Percentiles rank a stretch among this genome's conserved stretches.
These are phyloP conservation scores for Drosophila guanche DNA, from an alignment of 1,140 invertebrate species.

Conservation along the genomic window DNA sequence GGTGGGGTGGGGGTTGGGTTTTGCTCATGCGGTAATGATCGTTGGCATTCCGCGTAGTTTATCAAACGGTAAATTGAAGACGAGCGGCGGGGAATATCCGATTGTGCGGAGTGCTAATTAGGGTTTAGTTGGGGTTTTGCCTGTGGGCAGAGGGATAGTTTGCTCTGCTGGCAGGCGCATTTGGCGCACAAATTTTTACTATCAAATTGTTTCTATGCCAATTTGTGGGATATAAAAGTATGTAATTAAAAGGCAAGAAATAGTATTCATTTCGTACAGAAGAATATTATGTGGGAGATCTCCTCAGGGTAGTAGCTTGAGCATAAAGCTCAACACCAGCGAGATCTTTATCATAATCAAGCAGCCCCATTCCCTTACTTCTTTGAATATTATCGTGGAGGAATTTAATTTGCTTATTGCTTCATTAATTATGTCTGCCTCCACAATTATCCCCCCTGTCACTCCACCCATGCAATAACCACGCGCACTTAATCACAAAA, in stretches of 20 bases:
- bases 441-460: slow-evolving; percentile 1
- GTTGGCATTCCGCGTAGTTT: slow-evolving; percentile 71
- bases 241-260: too few species aligned
- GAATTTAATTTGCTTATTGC: slow-evolving; percentile 38
- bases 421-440: slow-evolving; percentile 56
- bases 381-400: background rate
- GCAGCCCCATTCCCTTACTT: too few species aligned
- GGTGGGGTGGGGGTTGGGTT: background rate
- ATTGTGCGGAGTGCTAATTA: slow-evolving; percentile 11
- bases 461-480: background rate
- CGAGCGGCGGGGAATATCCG: background rate
- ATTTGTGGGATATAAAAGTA: too few species aligned
- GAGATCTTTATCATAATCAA: too few species aligned
- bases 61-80: slow-evolving; percentile 55
- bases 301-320: too few species aligned
- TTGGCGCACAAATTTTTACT: too few species aligned
- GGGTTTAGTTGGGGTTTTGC: slow-evolving; percentile 6
- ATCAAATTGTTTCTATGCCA: too few species aligned
- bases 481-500: slow-evolving; percentile 41
- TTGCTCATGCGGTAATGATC: slow-evolving; percentile 50
- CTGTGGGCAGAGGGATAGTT: slow-evolving; percentile 1
- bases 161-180: background rate
- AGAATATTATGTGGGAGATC: too few species aligned
- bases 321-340: too few species aligned
- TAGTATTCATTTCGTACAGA: too few species aligned